These are phyloP conservation scores for Druceiella hillmani DNA, from an alignment of 2,888 invertebrate genomes.

Conservation along the genomic window DNA sequence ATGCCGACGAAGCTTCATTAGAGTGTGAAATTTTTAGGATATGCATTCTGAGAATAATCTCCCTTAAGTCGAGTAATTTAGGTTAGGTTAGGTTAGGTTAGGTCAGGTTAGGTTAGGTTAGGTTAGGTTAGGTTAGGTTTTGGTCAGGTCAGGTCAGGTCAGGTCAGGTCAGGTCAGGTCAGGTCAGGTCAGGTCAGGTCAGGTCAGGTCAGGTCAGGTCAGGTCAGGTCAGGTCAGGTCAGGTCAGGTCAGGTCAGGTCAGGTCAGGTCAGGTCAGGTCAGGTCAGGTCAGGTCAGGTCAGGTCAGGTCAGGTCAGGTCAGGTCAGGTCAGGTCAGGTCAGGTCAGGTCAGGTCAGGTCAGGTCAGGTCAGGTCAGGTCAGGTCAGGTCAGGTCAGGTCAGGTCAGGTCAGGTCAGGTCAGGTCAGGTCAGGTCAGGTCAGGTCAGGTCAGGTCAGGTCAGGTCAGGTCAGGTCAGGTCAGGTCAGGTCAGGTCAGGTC, in stretches of 20 bases:
- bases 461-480: slow-evolving; percentile 13
- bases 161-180: slow-evolving; percentile 16
- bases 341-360: slow-evolving; percentile 14
- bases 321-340: slow-evolving; percentile 19
- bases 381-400: slow-evolving; percentile 13
- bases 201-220: slow-evolving; percentile 20
- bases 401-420: slow-evolving; percentile 13
- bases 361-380: slow-evolving; percentile 13
- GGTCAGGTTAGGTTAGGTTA: slow-evolving; percentile 11
- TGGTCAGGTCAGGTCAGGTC: slow-evolving; percentile 6
- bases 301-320: slow-evolving; percentile 20
- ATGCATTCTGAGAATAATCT: too few species aligned
- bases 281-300: slow-evolving; percentile 20
- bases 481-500: slow-evolving; percentile 5
- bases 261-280: slow-evolving; percentile 20
- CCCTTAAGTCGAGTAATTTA: too few species aligned
- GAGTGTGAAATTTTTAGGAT: too few species aligned
- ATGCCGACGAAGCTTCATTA: too few species aligned
- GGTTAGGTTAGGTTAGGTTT: slow-evolving; percentile 10
- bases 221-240: slow-evolving; percentile 20
- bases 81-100: slow-evolving; percentile 11
- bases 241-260: slow-evolving; percentile 20
- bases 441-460: slow-evolving; percentile 13
- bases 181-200: slow-evolving; percentile 19
- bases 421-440: slow-evolving; percentile 13